Evolutionary conservation across 2,888 invertebrate genomes (phyloP).

Genomic region (Allygus modestus): DNA sequence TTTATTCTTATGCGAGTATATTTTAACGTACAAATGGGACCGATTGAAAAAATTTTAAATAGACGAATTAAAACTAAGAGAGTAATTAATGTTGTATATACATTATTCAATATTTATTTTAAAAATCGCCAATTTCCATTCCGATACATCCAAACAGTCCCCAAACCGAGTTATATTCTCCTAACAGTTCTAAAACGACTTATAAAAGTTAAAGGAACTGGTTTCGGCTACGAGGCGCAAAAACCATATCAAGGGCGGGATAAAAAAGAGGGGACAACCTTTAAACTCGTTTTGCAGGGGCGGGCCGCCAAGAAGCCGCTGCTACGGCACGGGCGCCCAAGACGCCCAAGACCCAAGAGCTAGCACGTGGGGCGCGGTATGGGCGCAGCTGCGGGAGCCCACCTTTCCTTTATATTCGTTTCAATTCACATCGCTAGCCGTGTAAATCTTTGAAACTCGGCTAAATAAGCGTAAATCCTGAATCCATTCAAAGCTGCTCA

Average conservation of each 20-base stretch:
- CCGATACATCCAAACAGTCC: no score
- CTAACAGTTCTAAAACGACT: conserved; percentile 43
- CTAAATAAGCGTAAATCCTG: conserved; percentile 30
- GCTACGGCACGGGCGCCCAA: conserved; percentile 29
- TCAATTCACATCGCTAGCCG: neutral
- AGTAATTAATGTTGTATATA: no score
- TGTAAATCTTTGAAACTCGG: conserved; percentile 15
- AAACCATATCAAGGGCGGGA: conserved; percentile 29
- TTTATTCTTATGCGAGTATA: no score
- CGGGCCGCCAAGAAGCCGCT: conserved; percentile 46
- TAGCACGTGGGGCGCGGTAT: conserved; percentile 22
- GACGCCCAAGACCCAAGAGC: neutral
- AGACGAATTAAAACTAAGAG: no score
- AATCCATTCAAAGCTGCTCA: neutral
- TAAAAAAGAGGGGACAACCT: conserved; percentile 38
- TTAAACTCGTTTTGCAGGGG: conserved; percentile 56
- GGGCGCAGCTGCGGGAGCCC: neutral
- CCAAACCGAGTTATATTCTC: neutral
- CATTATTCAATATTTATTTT: no score
- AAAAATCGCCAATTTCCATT: no score
- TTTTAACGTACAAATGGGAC: no score
- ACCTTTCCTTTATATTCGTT: conserved; percentile 21
- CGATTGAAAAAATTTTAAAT: no score
- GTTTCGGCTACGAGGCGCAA: conserved; percentile 23
- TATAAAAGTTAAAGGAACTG: conserved; percentile 46